These are phyloP conservation scores for Gulo gulo DNA, from an alignment of 2,113 vertebrate species.

Conservation along the genomic window DNA sequence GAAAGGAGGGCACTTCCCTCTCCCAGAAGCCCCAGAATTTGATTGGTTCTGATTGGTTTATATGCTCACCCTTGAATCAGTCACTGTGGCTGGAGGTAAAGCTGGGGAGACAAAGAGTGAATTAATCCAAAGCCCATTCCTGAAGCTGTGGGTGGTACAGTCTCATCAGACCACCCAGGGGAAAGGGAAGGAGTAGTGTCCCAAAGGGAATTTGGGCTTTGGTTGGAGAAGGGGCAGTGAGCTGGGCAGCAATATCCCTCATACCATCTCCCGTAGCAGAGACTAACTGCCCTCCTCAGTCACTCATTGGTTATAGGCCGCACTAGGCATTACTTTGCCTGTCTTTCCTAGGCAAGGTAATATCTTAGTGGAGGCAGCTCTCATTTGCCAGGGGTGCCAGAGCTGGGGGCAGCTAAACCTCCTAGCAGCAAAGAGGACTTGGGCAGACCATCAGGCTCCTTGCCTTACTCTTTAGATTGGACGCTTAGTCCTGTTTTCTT, in stretches of 20 bases:
- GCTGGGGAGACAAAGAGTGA: neutral
- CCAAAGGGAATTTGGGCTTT: neutral
- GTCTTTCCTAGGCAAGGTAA: neutral
- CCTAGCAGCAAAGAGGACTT: neutral
- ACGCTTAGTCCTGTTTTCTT: neutral
- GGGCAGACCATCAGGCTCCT: neutral
- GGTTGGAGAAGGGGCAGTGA: neutral
- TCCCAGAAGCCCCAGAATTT: neutral
- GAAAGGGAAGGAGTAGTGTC: neutral
- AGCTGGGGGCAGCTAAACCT: neutral
- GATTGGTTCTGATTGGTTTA: neutral
- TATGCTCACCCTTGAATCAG: neutral
- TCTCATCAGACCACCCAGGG: neutral
- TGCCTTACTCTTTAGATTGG: neutral
- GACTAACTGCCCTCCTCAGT: neutral
- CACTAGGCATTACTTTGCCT: no score
- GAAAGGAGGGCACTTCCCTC: neutral
- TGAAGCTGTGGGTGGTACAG: neutral
- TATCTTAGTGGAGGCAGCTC: neutral
- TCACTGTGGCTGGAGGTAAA: neutral
- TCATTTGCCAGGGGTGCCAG: neutral
- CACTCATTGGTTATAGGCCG: neutral
- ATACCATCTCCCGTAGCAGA: neutral
- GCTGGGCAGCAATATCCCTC: neutral
- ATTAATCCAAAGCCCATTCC: neutral